phyloP scores from a whole-genome alignment of 2,888 invertebrate genomes.

The Neoascia interrupta region DNA sequence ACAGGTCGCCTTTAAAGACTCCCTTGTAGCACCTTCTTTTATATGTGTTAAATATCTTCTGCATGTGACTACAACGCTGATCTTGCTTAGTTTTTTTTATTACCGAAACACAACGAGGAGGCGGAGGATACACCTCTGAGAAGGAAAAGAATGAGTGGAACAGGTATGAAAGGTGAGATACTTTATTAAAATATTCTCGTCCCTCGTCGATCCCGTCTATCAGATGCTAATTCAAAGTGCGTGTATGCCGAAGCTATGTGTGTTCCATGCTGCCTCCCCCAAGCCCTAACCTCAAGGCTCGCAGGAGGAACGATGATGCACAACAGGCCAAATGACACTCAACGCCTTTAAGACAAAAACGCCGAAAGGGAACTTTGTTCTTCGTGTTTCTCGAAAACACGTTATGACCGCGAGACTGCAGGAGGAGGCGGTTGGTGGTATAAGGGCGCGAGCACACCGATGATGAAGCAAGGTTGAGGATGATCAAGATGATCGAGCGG shows the following conservation, averaged over 20 bases:
- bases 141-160: constrained; percentile 6
- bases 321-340: constrained; percentile 65
- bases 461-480: constrained; percentile 13
- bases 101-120: constrained; percentile 52
- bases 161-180: constrained; percentile 46
- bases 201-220: no score
- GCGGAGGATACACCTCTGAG: constrained; percentile 39
- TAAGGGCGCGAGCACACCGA: background rate
- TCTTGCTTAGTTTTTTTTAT: constrained; percentile 52
- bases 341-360: constrained; percentile 53
- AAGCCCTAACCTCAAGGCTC: background rate
- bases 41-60: constrained; percentile 3
- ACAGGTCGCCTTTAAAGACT: no score
- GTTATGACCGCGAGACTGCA: constrained; percentile 56
- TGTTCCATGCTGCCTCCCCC: background rate
- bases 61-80: background rate
- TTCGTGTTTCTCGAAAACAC: constrained; percentile 32
- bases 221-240: constrained; percentile 57
- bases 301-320: constrained; percentile 1
- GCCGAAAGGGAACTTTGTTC: constrained; percentile 44
- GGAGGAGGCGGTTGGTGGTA: background rate
- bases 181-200: no score
- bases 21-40: constrained; percentile 37
- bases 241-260: constrained; percentile 8
- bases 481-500: constrained; percentile 42